Evolutionary conservation across 2,113 vertebrate genomes (phyloP).

Genomic region (Saccopteryx leptura): DNA sequence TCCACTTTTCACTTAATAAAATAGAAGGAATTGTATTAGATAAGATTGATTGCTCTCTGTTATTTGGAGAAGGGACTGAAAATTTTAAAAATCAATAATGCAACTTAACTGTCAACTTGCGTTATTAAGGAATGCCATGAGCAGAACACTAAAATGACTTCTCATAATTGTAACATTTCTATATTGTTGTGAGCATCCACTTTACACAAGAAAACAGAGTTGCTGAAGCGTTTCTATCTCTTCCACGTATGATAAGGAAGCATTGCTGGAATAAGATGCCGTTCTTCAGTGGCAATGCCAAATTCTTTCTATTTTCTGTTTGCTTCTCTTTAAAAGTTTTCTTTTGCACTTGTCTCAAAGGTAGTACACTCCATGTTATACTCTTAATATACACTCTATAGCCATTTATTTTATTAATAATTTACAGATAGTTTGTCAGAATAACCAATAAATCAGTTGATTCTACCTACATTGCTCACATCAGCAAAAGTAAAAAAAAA

Average conservation of each 20-base stretch:
- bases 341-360: constrained; percentile 40
- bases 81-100: neutral
- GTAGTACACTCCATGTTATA: neutral
- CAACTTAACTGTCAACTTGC: neutral
- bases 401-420: constrained; percentile 83
- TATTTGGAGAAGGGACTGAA: neutral
- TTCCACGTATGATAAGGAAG: neutral
- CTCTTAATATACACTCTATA: constrained; percentile 59
- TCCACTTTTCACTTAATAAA: constrained; percentile 50
- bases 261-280: neutral
- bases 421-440: constrained; percentile 81
- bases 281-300: neutral
- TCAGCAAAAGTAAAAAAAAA: constrained; percentile 72
- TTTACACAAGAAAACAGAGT: neutral
- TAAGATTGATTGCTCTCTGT: neutral
- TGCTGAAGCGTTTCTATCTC: neutral
- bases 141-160: neutral
- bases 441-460: constrained; percentile 81
- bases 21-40: constrained; percentile 8
- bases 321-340: constrained; percentile 43
- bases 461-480: constrained; percentile 67
- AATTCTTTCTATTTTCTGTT: constrained; percentile 14
- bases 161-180: neutral
- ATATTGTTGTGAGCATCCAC: neutral
- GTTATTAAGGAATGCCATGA: neutral